Percentiles rank a stretch among this genome's conserved stretches.
These are phyloP conservation scores for Pipa parva DNA, from an alignment of 2,113 vertebrate genomes.

Conservation along the genomic window DNA sequence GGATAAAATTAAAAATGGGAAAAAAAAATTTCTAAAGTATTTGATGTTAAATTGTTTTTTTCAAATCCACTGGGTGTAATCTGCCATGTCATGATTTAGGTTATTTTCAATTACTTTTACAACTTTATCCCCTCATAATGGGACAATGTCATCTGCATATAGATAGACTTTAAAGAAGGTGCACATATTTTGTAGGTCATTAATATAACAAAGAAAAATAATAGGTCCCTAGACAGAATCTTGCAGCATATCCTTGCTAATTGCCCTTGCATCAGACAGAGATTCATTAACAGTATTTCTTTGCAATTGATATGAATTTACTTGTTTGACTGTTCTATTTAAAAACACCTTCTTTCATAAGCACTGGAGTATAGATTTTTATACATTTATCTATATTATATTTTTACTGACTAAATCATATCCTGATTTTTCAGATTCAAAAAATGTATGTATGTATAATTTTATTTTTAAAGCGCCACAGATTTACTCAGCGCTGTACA, in stretches of 20 bases:
- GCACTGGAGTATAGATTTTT: neutral
- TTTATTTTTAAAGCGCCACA: no score
- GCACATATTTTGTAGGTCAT: constrained; percentile 39
- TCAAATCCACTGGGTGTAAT: constrained; percentile 32
- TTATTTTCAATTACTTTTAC: constrained; percentile 41
- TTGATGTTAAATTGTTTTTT: constrained; percentile 34
- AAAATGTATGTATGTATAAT: no score
- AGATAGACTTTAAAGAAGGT: constrained; percentile 35
- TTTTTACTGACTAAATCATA: no score
- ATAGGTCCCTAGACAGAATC: constrained; percentile 32
- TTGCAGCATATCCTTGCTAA: constrained; percentile 34
- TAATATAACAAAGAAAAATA: constrained; percentile 36
- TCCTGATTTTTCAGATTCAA: no score
- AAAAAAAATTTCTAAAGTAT: constrained; percentile 27
- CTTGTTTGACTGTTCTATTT: constrained; percentile 26
- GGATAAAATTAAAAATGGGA: constrained; percentile 4
- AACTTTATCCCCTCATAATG: constrained; percentile 40
- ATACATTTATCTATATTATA: no score
- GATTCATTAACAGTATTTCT: constrained; percentile 31
- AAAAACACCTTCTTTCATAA: constrained; percentile 12
- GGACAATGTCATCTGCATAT: constrained; percentile 42
- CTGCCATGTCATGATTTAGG: constrained; percentile 39
- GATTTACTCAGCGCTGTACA: no score
- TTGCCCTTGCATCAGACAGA: constrained; percentile 39
- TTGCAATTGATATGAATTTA: constrained; percentile 33